Conservation (phyloP, 2,113 vertebrate species). For the Carassius auratus region DNA sequence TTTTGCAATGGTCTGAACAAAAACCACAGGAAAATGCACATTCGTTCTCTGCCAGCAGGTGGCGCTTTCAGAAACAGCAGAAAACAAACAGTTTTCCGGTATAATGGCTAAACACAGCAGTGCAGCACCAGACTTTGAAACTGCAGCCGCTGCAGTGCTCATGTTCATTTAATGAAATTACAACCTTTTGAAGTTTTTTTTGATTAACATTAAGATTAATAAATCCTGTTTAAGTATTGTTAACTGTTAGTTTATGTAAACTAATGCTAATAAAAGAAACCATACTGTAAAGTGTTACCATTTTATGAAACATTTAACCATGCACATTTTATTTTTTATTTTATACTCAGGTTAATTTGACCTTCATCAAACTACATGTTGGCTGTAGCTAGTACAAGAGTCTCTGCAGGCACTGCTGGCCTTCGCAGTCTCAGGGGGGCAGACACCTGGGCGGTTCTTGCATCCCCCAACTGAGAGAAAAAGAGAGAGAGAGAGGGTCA, state of each 20-base stretch:
- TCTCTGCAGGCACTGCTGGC: slow-evolving; percentile 32
- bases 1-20: too few species aligned
- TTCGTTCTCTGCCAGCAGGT: too few species aligned
- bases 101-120: too few species aligned
- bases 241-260: neutral
- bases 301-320: neutral
- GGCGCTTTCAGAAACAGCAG: too few species aligned
- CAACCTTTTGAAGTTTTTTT: too few species aligned
- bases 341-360: neutral
- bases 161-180: too few species aligned
- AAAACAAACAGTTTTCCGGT: too few species aligned
- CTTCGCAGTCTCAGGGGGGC: slow-evolving; percentile 21
- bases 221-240: too few species aligned
- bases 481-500: neutral
- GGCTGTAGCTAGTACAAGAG: slow-evolving; percentile 16
- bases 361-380: neutral
- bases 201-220: too few species aligned
- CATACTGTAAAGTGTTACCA: neutral
- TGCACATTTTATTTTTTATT: neutral
- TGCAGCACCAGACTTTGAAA: too few species aligned
- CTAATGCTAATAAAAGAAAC: neutral
- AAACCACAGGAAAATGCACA: too few species aligned
- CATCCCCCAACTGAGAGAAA: neutral
- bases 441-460: slow-evolving; percentile 47
- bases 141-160: too few species aligned